Evolutionary conservation across 1,140 invertebrate genomes (phyloP).

Genomic region (Proctacanthus coquilletti): DNA sequence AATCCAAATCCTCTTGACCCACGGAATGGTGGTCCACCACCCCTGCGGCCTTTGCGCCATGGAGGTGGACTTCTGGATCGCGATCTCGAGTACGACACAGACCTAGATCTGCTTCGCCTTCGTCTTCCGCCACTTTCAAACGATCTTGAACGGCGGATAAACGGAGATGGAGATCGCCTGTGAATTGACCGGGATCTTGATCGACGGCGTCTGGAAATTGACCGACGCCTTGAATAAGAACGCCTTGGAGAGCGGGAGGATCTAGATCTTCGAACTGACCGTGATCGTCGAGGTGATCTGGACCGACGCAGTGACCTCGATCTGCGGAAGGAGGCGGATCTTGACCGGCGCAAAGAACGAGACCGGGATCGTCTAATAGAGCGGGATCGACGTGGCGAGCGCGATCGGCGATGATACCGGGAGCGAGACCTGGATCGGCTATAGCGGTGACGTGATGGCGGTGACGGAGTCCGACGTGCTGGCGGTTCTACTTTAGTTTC

Average conservation of each 20-base stretch:
- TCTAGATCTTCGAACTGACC: constrained; percentile 29
- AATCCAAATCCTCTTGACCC: background rate
- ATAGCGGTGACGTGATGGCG: constrained; percentile 28
- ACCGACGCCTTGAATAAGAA: constrained; percentile 6
- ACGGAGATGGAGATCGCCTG: background rate
- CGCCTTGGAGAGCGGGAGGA: background rate
- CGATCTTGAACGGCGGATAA: constrained; percentile 1
- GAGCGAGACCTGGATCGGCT: constrained; percentile 31
- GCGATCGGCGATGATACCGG: constrained; percentile 23
- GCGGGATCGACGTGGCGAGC: constrained; percentile 30
- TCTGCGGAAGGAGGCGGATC: constrained; percentile 27
- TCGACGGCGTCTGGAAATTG: constrained; percentile 8
- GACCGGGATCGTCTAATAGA: constrained; percentile 26
- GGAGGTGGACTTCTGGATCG: background rate
- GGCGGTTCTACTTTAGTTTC: constrained; percentile 26
- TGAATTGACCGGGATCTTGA: constrained; percentile 10
- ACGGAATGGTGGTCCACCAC: background rate
- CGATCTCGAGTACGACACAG: background rate
- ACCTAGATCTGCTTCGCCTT: background rate
- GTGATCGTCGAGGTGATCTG: constrained; percentile 32
- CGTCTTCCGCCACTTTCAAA: background rate
- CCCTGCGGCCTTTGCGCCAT: background rate
- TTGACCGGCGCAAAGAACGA: constrained; percentile 29
- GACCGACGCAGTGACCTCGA: constrained; percentile 29
- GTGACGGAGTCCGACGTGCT: constrained; percentile 16